A percentile compares a stretch with the other conserved stretches of the same genome.
Evolutionary conservation across 2,113 vertebrate species (phyloP).

Genomic region (Choloepus hoffmanni): DNA sequence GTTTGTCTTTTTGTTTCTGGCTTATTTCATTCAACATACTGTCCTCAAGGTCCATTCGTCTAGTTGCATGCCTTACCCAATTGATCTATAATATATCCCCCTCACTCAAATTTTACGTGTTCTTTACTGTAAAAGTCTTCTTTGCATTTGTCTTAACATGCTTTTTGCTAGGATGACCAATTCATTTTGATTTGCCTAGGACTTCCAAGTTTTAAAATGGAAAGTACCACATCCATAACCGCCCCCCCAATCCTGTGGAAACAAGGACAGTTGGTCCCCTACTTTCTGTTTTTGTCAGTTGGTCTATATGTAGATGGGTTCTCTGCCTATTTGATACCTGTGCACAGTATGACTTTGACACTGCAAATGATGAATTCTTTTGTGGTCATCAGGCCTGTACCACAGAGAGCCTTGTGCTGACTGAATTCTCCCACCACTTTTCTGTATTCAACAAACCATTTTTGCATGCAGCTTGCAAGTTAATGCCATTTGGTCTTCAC

Average conservation of each 20-base stretch:
- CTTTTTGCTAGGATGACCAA: conserved; percentile 12
- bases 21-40: too few species aligned
- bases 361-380: not conserved
- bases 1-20: too few species aligned
- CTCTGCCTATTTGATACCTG: conserved; percentile 1
- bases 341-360: not conserved
- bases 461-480: conserved; percentile 2
- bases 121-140: conserved; percentile 39
- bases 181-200: not conserved
- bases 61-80: too few species aligned
- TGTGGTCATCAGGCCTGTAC: not conserved
- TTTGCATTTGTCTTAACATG: not conserved
- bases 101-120: not conserved
- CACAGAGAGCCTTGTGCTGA: not conserved
- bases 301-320: not conserved
- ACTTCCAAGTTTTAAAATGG: conserved; percentile 1
- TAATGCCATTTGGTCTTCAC: conserved; percentile 33
- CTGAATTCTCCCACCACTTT: not conserved
- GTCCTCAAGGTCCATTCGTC: too few species aligned
- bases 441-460: not conserved
- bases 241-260: not conserved
- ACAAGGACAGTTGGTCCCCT: not conserved
- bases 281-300: not conserved
- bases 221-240: not conserved
- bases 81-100: not conserved